Evolutionary conservation across 2,113 vertebrate genomes (phyloP).

Genomic region (Trachemys scripta): DNA sequence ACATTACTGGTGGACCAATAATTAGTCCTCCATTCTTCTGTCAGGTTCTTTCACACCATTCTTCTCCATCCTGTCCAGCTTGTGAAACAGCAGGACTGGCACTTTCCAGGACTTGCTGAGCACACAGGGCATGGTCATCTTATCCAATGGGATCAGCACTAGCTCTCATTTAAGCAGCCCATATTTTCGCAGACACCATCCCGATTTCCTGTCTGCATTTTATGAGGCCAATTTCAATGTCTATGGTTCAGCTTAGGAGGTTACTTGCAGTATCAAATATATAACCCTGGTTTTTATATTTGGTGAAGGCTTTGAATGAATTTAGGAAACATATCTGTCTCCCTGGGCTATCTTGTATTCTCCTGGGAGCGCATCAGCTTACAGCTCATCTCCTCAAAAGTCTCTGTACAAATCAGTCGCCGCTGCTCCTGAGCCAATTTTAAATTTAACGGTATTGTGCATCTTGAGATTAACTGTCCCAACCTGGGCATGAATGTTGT

Average conservation of each 20-base stretch:
- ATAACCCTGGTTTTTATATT: background rate
- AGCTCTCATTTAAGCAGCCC: background rate
- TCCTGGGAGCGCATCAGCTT: background rate
- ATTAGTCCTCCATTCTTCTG: background rate
- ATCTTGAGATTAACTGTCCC: background rate
- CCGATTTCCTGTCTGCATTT: background rate
- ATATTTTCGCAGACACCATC: background rate
- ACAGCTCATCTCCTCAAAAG: background rate
- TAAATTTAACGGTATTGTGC: background rate
- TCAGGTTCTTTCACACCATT: background rate
- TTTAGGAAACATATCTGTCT: background rate
- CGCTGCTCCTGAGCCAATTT: background rate
- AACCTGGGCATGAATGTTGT: background rate
- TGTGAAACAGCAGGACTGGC: background rate
- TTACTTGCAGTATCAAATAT: background rate
- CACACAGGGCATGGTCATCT: background rate
- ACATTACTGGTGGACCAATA: background rate
- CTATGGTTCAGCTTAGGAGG: background rate
- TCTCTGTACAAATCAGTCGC: background rate
- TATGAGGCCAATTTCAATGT: background rate
- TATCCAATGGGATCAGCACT: background rate
- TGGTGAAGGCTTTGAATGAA: background rate
- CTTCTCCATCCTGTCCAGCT: background rate
- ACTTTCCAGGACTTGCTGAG: background rate
- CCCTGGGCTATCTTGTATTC: background rate